Base-by-base conservation (phyloP, 2,888 invertebrate genomes). In the Chalcosyrphus nemorum region DNA sequence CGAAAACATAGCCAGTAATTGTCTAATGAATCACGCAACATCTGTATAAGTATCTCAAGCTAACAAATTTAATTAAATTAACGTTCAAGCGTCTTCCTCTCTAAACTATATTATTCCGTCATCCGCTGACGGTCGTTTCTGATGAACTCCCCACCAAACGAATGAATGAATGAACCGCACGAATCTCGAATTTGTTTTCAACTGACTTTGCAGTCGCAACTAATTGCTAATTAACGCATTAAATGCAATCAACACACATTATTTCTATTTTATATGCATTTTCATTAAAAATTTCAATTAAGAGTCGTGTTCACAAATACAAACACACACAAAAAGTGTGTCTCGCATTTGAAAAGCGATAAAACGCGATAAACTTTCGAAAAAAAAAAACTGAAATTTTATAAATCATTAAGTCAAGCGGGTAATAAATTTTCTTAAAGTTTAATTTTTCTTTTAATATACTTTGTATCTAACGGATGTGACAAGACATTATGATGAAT, bases 401-500 rank as follows among this genome's bases (percentile, higher is more conserved):
- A 56, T 57, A 35, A 75, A 29, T 35, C 63, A 65, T 47, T 65
- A 74, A 65, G 65, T 13, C 54, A 52, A 15, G 41, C 43, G 19
- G 43, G 13, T 19, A 17, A 41, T 43, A 54, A 68, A 41, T 43
- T 32, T 15, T 6, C 2, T 35, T 32, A 43, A 65, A 71, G 59
- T 66, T 56, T 13, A 68, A 43, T 52, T 35, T 68, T 32, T 9
- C 32, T 9, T n/a, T n/a, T n/a, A n/a, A n/a, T n/a, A n/a, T n/a
- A 32, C 1, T 32, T 9, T 29, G n/a, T 43, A 66, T 41, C 68
- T 63, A 63, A 76, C 81, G 75, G 76, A 81, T 81, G 76, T 70
- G 81, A 81, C 68, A 81, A 63, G 81, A 81, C 68, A 81, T 56
- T 61, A 74, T 68, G 76, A 70, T 81, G 76, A 70, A 81, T 70